Percentiles rank a stretch among this genome's conserved stretches.
Evolutionary conservation across 2,888 invertebrate genomes (phyloP).

Genomic region (Heteromyza rotundicornis): DNA sequence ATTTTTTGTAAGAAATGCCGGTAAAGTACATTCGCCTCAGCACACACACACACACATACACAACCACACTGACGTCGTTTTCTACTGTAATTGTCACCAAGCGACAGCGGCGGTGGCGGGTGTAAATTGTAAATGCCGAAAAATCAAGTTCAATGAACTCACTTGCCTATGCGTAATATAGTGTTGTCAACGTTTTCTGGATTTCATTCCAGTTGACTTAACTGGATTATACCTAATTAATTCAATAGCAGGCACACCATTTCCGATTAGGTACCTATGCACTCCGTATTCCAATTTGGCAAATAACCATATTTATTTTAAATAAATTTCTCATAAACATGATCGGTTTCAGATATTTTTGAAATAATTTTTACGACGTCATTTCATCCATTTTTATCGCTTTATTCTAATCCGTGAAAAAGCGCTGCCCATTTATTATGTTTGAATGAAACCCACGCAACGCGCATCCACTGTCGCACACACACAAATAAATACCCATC

Average conservation of each 20-base stretch:
- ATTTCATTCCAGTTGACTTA: no score
- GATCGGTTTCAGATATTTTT: no score
- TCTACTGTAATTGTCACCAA: background rate
- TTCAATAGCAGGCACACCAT: no score
- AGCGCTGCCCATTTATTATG: background rate
- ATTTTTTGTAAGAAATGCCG: background rate
- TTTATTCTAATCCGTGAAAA: background rate
- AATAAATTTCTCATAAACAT: no score
- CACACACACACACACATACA: background rate
- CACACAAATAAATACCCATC: background rate
- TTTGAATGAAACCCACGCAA: slow-evolving; percentile 1
- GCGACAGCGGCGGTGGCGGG: background rate
- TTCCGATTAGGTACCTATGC: no score
- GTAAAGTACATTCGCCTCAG: background rate
- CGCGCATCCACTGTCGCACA: no score
- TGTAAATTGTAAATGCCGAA: background rate
- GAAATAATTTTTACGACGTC: no score
- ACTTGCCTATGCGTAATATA: no score
- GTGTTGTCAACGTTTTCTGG: no score
- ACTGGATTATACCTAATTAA: no score
- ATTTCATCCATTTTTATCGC: background rate
- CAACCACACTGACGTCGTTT: background rate
- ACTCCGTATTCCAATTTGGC: no score
- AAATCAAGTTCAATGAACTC: slow-evolving; percentile 13
- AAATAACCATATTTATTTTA: no score